Base-by-base conservation (phyloP, 2,113 vertebrate genomes). In the Oreochromis niloticus region DNA sequence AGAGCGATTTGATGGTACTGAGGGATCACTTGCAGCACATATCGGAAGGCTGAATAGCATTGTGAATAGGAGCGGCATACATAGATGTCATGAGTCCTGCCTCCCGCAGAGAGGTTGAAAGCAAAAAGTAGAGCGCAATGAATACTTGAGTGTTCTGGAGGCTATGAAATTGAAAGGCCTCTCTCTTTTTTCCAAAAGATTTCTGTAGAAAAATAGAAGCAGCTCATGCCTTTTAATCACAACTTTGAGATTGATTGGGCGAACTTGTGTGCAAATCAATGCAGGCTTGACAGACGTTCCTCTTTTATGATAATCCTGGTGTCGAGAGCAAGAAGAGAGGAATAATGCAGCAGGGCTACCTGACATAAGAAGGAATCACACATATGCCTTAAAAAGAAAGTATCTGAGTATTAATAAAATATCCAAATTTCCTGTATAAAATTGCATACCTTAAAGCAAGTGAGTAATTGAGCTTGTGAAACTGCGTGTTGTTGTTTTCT, bases 101-200 rank as follows among this genome's bases (percentile, higher is more conserved):
- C 97, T 97, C 97, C 97, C 89, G 96, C 96, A 66, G 97, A 95
- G 97, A 97, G 93, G 93, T 94, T 97, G 97, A 97, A 97, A 97
- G 97, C 94, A 93, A 95, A 94, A 95, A 96, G 93, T 94, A 93
- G 96, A 97, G 89, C 89, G 93, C 96, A 97, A 97, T 97, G 97
- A 97, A 97, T 94, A 94, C 93, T 95, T 96, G 97, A 96, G 95
- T 96, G 94, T 98, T 97, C 96, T 95, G 89, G 96, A 94, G 96
- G 97, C 96, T 94, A 95, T 96, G 95, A 95, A 96, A 96, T 97
- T 97, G 97, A 96, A 97, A 96, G 96, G 95, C 96, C 96, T 97
- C 95, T 96, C 85, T 78, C 63, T 86, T 79, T 94, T 91, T 87
- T 89, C 88, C 96, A 94, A 96, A 95, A 96, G 96, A 97, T 97